Conservation (phyloP, 2,888 invertebrate species). For the Argyresthia albistria region DNA sequence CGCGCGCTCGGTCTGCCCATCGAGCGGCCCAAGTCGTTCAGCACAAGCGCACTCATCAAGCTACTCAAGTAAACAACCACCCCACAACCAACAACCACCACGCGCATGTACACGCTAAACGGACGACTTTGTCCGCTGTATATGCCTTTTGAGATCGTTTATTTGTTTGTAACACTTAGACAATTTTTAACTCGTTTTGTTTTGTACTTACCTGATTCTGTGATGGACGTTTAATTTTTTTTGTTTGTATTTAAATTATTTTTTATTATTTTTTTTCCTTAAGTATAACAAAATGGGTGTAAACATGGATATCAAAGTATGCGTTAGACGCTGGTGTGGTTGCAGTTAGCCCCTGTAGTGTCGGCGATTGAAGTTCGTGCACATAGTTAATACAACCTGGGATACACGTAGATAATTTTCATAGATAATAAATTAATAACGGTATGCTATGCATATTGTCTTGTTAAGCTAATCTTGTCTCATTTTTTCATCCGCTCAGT, state of each 20-base stretch:
- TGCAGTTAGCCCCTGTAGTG: conserved; percentile 22
- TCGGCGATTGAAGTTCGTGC: conserved; percentile 18
- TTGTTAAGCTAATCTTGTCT: conserved; percentile 11
- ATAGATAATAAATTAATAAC: conserved; percentile 8
- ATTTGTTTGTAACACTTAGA: background rate
- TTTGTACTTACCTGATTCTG: conserved; percentile 6
- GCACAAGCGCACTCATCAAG: conserved; percentile 74
- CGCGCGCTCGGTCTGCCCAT: conserved; percentile 89
- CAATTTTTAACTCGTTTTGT: background rate
- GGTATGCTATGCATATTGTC: conserved; percentile 38
- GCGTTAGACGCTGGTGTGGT: conserved; percentile 32
- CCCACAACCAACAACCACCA: background rate
- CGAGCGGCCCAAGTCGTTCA: conserved; percentile 90
- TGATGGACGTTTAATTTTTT: background rate
- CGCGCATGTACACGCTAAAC: background rate
- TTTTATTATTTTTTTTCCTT: background rate
- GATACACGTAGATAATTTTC: background rate
- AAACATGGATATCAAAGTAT: conserved; percentile 10
- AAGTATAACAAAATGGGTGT: background rate
- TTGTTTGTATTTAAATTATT: background rate
- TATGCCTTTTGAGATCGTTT: background rate
- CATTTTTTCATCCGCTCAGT: conserved; percentile 11
- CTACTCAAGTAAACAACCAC: conserved; percentile 39
- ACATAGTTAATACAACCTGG: conserved; percentile 1
- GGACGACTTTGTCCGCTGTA: background rate